Evolutionary conservation across 2,888 invertebrate genomes (phyloP), one percentile per base, ranked within the genome.

Genomic region (Plutella xylostella): DNA sequence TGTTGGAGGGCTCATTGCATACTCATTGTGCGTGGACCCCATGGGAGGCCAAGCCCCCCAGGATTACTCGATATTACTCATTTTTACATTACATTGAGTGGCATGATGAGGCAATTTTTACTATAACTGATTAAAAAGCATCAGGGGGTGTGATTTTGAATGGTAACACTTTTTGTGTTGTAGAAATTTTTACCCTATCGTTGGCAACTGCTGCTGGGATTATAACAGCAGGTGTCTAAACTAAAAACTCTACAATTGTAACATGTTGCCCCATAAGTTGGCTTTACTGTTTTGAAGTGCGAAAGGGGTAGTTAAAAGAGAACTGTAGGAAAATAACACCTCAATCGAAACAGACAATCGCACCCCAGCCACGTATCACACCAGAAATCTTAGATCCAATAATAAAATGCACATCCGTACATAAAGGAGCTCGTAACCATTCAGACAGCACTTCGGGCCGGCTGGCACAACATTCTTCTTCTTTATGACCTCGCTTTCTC

Each of bases 391-490:
- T n/a, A n/a, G n/a, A n/a, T n/a, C n/a, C n/a, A n/a, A n/a, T n/a
- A 28, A 28, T 28, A 28, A 28, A 3, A 28, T n/a, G 28, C 28
- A 9, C n/a, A 28, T 28, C 9, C 34, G 14, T 18, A 17, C 34
- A 18, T 14, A 34, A 17, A 18, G 14, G 15, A 34, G 34, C 9
- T 34, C 17, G 34, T 17, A 17, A 20, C 38, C 17, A 20, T 19
- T 17, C 17, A 33, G 42, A 30, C 42, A 43, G 64, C 67, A 65
- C 61, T 69, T 60, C 58, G 55, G 53, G 51, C 62, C 60, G 65
- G 60, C 65, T 62, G 68, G 53, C 65, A 61, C 56, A 53, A 59
- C 76, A 77, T 82, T 69, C 71, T 63, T 79, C 72, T 76, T 76
- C 74, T 79, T 79, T 79, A 80, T 72, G 72, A 71, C 65, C 65